Base-by-base conservation (phyloP, 2,888 invertebrate species). In the Dromius quadrimaculatus region DNA sequence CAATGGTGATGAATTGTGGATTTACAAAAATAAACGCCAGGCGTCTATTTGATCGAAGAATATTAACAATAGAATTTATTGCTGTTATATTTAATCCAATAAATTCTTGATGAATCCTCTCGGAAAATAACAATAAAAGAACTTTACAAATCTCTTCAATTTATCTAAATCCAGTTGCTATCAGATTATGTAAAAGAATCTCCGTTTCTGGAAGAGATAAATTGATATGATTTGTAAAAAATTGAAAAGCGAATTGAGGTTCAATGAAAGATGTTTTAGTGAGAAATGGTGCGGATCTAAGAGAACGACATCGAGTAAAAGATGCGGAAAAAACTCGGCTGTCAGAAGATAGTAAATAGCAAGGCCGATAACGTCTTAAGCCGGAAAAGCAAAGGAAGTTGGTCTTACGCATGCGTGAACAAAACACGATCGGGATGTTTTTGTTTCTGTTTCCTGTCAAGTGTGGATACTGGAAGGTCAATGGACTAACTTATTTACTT, bases 221-320 rank as follows among this genome's bases (percentile, higher is more conserved):
- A 59, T 59, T 59, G 59, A 59, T 36, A 59, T 59, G 59, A 59
- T 59, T 59, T 59, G 19, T 20, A 19, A 59, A 59, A 59, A 59
- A 59, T 34, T 36, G 19, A 19, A 19, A n/a, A 36, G 36, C 34
- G 20, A 19, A 47, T 8, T 19, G 9, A 9, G 20, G 47, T 36
- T 20, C 34, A 47, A 47, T 47, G 47, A 22, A 22, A 47, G 20
- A 6, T 8, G 17, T 11, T 59, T 59, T 1, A 11, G 36, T 15
- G n/a, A 59, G 59, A 59, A 59, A 59, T 59, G 59, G 59, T 36
- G 59, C 19, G 59, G 36, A 59, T 59, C 59, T 19, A 34, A 59
- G 15, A 28, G 36, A 59, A 36, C 15, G 20, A 17, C 19, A n/a
- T 19, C 8, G 36, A 13, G 19, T 59, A 57, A 57, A 57, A 34